Evolutionary conservation across 2,113 vertebrate species (phyloP), one percentile per base, ranked within the genome.

Genomic region (Zosterops japonicus): DNA sequence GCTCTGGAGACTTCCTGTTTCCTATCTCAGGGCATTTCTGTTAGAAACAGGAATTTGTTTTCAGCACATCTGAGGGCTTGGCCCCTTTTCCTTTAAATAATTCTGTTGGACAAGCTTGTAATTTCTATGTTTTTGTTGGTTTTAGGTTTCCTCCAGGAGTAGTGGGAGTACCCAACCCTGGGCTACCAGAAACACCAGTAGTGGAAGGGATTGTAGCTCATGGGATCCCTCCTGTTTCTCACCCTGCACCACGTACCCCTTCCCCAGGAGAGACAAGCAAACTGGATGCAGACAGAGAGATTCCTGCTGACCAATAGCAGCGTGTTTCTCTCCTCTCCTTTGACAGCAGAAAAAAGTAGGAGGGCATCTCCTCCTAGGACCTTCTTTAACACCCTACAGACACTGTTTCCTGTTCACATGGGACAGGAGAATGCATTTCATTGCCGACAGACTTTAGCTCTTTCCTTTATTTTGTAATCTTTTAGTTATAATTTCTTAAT

Each of bases 251-350:
- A 2, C 96, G 96, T 84, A 98, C 98, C 95, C 98, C 98, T 46
- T 99, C 99, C 69, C 99, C 99, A 17, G 98, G 98, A 97, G 98
- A 99, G 87, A 98, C 98, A 10, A 98, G 98, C 89, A 99, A 99
- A 98, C 98, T 98, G 60, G 99, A 99, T 97, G 98, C 98, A 87
- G 99, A 99, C 98, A 99, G 99, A 99, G 99, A 99, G 97, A 98
- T 99, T 97, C 98, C 99, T 94, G 98, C 99, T 88, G 98, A 99
- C 98, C 99, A 99, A 98, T 99, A 99, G 98, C 98, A 98, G 96
- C 95, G 60, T 92, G 89, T 88, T 96, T 96, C 94, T 97, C 85
- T 94, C 78, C 86, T 82, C 87, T 95, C 47, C 56, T 71, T 90
- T 93, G 89, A 89, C 89, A 91, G 83, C 91, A 97, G 79, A 71